phyloP scores from a whole-genome alignment of 2,113 vertebrate species.

The Daphoenositta chrysoptera region DNA sequence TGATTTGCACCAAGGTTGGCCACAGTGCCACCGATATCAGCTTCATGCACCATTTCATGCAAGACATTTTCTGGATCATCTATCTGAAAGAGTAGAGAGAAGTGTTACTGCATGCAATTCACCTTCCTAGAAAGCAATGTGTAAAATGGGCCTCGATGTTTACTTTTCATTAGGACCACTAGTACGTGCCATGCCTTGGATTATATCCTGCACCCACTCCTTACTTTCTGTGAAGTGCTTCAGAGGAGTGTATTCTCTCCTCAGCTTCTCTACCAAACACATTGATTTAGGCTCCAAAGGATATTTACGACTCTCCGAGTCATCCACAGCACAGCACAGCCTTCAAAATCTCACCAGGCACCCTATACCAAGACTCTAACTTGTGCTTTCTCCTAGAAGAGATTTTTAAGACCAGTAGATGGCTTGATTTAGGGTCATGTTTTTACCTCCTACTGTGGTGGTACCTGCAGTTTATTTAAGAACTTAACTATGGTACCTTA shows the following conservation, averaged over 20 bases:
- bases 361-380: neutral
- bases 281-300: neutral
- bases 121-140: neutral
- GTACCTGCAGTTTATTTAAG: neutral
- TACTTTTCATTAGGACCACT: neutral
- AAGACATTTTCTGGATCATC: slow-evolving; percentile 69
- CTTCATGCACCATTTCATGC: slow-evolving; percentile 58
- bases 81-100: slow-evolving; percentile 66
- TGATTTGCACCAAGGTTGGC: slow-evolving; percentile 69
- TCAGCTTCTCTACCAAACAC: neutral
- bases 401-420: neutral
- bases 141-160: neutral
- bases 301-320: neutral
- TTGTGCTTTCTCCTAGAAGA: neutral
- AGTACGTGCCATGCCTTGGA: neutral
- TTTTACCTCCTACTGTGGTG: neutral
- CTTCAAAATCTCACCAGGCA: neutral
- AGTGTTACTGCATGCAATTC: neutral
- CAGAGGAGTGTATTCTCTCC: neutral
- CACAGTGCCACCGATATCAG: neutral
- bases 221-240: neutral
- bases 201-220: neutral
- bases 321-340: neutral
- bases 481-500: neutral
- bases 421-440: neutral